Evolutionary conservation across 2,797 vertebrate species (phyloP).

Genomic region (Mormyrops attenuatus): DNA sequence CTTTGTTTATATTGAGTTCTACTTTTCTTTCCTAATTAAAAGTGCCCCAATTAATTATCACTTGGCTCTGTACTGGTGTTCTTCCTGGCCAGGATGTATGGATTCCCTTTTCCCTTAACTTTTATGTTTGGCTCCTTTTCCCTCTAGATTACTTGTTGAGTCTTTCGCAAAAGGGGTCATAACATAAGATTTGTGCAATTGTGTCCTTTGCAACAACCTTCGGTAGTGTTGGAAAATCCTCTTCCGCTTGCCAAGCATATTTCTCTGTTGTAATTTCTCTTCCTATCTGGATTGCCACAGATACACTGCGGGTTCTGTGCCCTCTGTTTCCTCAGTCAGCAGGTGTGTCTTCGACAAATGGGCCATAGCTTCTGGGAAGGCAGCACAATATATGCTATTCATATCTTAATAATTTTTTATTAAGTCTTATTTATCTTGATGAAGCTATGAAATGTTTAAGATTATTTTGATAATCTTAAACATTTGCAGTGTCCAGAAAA

Average conservation of each 20-base stretch:
- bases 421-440: neutral
- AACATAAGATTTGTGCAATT: neutral
- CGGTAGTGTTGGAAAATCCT: neutral
- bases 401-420: neutral
- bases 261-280: neutral
- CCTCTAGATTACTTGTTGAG: neutral
- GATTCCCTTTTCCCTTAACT: neutral
- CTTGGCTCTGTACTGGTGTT: neutral
- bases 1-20: neutral
- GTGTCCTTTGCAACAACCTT: neutral
- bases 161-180: neutral
- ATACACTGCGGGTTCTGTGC: conserved; percentile 93
- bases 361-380: neutral
- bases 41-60: neutral
- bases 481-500: neutral
- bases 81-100: neutral
- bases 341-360: conserved; percentile 66
- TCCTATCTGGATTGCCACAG: conserved; percentile 74
- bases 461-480: neutral
- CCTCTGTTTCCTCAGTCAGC: conserved; percentile 95
- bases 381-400: neutral
- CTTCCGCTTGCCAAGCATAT: neutral
- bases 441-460: too few species aligned
- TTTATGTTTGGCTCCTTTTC: neutral
- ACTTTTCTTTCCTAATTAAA: neutral